Evolutionary conservation across 2,888 invertebrate species (phyloP).

Genomic region (Sisyra terminalis): DNA sequence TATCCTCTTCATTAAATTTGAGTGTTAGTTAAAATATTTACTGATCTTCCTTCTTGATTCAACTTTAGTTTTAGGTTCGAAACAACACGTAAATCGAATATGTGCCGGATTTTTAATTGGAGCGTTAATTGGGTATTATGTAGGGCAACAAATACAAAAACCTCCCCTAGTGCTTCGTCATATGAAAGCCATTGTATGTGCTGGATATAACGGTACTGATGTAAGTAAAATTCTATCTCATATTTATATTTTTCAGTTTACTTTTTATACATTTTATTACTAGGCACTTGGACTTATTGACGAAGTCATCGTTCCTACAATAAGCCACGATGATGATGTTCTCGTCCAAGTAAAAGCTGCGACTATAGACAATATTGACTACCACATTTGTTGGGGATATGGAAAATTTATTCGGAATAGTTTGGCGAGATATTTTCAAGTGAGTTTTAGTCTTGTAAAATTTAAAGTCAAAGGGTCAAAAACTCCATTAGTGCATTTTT

Average conservation of each 20-base stretch:
- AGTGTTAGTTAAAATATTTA: background rate
- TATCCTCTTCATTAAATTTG: background rate
- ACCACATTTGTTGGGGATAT: conserved; percentile 41
- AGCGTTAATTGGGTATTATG: conserved; percentile 21
- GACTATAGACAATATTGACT: conserved; percentile 38
- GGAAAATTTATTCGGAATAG: conserved; percentile 20
- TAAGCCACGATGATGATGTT: conserved; percentile 34
- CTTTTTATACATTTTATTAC: conserved; percentile 12
- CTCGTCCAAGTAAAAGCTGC: conserved; percentile 43
- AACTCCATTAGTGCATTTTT: too few species aligned
- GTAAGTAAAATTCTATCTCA: conserved; percentile 16
- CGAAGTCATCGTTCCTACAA: conserved; percentile 32
- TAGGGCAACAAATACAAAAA: conserved; percentile 19
- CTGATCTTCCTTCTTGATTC: background rate
- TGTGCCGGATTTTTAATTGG: conserved; percentile 24
- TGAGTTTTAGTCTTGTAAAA: too few species aligned
- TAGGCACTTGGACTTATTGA: conserved; percentile 36
- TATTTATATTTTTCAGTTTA: conserved; percentile 2
- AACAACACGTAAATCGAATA: conserved; percentile 21
- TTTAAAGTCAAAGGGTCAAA: too few species aligned
- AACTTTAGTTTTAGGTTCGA: conserved; percentile 17
- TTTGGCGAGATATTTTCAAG: conserved; percentile 18
- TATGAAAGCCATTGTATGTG: conserved; percentile 26
- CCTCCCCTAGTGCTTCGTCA: conserved; percentile 17
- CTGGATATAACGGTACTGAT: conserved; percentile 23